Evolutionary conservation across 2,888 invertebrate genomes (phyloP), one percentile per base, ranked within the genome.

Genomic region (Trissoscelio sp.): DNA sequence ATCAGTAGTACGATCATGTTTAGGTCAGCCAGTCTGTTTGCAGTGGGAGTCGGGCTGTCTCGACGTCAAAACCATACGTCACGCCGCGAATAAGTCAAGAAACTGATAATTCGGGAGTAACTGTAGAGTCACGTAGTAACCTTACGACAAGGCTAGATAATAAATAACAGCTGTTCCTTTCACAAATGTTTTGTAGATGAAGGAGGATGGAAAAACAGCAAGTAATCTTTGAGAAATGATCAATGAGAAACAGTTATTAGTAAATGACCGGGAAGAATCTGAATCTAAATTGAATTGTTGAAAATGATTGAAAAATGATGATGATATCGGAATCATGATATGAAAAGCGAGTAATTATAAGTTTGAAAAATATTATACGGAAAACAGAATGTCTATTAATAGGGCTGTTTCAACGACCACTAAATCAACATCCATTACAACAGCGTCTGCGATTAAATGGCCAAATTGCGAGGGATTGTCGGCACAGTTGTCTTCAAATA

Each of bases 101-200:
- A 55, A 48, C 39, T 39, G 66, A 67, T 67, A 75, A 75, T 75
- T 67, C 44, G 48, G 42, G 22, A 58, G 22, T 14, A 39, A 39
- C 22, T 12, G 2, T 34, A 22, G 22, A 22, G n/a, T 69, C 62
- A 69, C 48, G 67, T 53, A 42, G 22, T 28, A 39, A 51, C 12
- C 18, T 67, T 58, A 67, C 48, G 58, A 66, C 31, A 48, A 18
- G 39, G 39, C 31, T 34, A 11, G 69, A 78, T 78, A 77, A 75
- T 83, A 81, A 82, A 79, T 66, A 83, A 82, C 85, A 79, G 82
- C 81, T 81, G 83, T 77, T 79, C 46, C 37, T 28, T 57, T 51
- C 9, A n/a, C 55, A n/a, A 37, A 37, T 37, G 37, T 16, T 14
- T 53, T 5, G 16, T n/a, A n/a, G n/a, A n/a, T n/a, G n/a, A n/a